A percentile compares a stretch with the other conserved stretches of the same genome.
phyloP scores from a whole-genome alignment of 2,113 vertebrate species.

The Scomber colias region DNA sequence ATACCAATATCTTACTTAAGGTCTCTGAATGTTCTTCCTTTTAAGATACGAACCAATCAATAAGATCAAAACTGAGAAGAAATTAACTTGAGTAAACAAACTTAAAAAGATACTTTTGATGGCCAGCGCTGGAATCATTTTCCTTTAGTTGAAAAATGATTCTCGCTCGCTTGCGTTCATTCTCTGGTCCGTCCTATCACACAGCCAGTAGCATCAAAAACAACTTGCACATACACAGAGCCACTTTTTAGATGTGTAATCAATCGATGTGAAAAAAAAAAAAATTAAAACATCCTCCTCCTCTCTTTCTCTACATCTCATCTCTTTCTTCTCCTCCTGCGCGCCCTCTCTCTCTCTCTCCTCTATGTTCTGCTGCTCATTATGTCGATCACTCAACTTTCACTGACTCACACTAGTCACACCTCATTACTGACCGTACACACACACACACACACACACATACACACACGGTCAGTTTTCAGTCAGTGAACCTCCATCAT shows the following conservation, averaged over 20 bases:
- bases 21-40: background rate
- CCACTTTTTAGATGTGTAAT: constrained; percentile 55
- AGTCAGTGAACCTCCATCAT: constrained; percentile 51
- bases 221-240: constrained; percentile 3
- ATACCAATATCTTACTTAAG: background rate
- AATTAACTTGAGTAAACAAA: background rate
- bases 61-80: background rate
- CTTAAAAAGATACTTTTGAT: background rate
- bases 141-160: background rate
- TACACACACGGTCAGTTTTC: constrained; percentile 12
- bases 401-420: constrained; percentile 69
- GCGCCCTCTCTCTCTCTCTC: constrained; percentile 15
- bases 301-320: constrained; percentile 13
- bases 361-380: constrained; percentile 59
- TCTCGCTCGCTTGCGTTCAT: background rate
- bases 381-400: constrained; percentile 76
- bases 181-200: constrained; percentile 24
- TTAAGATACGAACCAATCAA: background rate
- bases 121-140: background rate
- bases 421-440: constrained; percentile 73
- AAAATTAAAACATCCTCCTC: constrained; percentile 29
- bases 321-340: constrained; percentile 26
- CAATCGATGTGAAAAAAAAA: constrained; percentile 28
- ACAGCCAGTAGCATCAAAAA: constrained; percentile 27
- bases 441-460: constrained; percentile 30